These are phyloP conservation scores for Stenoptilia bipunctidactyla DNA, from an alignment of 2,888 invertebrate genomes.

Conservation along the genomic window DNA sequence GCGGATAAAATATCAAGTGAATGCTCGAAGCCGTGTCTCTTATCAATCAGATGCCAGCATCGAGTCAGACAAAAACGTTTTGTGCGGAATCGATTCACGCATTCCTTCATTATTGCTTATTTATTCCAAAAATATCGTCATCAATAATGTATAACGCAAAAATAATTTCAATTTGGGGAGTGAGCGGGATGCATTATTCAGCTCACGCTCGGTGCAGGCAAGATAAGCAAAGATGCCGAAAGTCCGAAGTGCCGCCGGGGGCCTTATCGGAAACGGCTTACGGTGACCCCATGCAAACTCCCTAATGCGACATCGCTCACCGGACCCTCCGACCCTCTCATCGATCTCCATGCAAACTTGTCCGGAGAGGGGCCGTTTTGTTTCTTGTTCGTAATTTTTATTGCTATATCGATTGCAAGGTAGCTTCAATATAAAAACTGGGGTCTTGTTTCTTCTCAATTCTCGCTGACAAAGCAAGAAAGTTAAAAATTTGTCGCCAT, in stretches of 20 bases:
- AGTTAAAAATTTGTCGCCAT: no score
- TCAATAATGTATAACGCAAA: constrained; percentile 45
- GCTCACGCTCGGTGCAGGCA: constrained; percentile 52
- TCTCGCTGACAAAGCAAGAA: background rate
- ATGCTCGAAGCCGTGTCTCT: no score
- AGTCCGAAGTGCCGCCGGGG: constrained; percentile 33
- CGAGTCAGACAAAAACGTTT: no score
- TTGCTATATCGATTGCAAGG: constrained; percentile 26
- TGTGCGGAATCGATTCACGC: background rate
- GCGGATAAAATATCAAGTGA: no score
- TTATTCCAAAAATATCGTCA: constrained; percentile 16
- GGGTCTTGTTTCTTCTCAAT: background rate
- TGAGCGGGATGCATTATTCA: constrained; percentile 55
- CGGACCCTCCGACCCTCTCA: constrained; percentile 34
- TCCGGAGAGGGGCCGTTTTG: constrained; percentile 45
- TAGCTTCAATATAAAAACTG: background rate
- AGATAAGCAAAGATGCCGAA: constrained; percentile 53
- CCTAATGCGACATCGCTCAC: constrained; percentile 62
- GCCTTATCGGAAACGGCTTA: constrained; percentile 72
- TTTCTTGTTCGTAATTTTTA: constrained; percentile 51
- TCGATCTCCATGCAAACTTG: constrained; percentile 67
- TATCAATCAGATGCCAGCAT: no score
- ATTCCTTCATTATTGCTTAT: background rate
- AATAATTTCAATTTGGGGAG: constrained; percentile 61
- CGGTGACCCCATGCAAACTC: constrained; percentile 66